Conservation (phyloP, 2,113 vertebrate genomes). For the Rallus limicola region DNA sequence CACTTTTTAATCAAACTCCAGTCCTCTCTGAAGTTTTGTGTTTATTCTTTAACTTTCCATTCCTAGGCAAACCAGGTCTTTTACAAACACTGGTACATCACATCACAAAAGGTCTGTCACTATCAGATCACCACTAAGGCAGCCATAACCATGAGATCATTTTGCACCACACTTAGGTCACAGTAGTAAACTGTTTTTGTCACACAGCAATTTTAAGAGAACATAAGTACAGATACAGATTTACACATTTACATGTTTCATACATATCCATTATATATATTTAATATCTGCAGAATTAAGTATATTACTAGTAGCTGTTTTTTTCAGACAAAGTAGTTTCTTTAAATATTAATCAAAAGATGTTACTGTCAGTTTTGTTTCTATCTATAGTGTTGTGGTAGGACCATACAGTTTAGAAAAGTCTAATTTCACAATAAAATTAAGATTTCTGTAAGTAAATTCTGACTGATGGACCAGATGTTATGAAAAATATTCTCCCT, state of each 20-base stretch:
- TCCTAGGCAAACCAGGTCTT: not conserved
- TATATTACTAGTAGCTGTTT: not conserved
- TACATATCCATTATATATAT: not conserved
- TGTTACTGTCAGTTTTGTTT: not conserved
- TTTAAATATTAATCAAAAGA: not conserved
- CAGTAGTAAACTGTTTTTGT: not conserved
- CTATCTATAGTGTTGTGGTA: not conserved
- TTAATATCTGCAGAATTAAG: not conserved
- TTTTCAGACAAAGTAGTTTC: not conserved
- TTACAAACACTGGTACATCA: not conserved
- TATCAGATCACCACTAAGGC: not conserved
- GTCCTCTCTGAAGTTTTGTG: not conserved
- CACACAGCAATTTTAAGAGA: not conserved
- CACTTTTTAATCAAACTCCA: not conserved
- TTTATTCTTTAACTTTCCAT: not conserved
- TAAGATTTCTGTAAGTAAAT: not conserved
- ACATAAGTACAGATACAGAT: not conserved
- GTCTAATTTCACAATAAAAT: not conserved
- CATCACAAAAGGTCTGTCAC: not conserved
- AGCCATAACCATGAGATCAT: not conserved
- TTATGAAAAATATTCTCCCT: not conserved
- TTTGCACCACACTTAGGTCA: not conserved
- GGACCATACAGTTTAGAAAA: not conserved
- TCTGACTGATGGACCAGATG: not conserved
- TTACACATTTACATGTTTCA: not conserved